These are phyloP conservation scores for Drosophila arawakana DNA, from an alignment of 1,140 invertebrate species.

Conservation along the genomic window DNA sequence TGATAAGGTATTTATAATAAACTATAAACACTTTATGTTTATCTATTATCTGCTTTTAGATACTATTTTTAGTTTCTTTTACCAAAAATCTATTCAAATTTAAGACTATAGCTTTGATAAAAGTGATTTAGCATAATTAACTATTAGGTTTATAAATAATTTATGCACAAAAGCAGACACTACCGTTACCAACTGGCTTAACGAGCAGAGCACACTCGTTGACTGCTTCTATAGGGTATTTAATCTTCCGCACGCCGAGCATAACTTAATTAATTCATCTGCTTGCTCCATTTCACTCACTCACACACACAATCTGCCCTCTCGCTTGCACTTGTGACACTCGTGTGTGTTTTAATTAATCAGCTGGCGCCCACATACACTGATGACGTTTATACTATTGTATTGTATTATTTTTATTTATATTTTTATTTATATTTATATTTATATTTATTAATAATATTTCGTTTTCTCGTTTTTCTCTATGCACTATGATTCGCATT, in stretches of 20 bases:
- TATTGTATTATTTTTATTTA: conserved; percentile 28
- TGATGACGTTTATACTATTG: conserved; percentile 63
- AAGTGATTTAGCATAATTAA: no score
- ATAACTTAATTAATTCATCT: neutral
- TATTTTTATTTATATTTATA: conserved; percentile 21
- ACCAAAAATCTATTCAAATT: no score
- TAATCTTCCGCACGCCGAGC: neutral
- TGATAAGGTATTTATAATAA: no score
- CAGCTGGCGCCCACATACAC: conserved; percentile 48
- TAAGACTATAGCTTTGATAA: no score
- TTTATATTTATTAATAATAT: conserved; percentile 50
- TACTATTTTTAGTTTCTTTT: no score
- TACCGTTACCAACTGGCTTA: no score
- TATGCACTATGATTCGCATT: conserved; percentile 32
- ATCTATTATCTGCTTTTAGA: no score
- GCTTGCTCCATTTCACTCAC: neutral
- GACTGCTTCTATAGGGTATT: neutral
- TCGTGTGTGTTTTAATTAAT: conserved; percentile 49
- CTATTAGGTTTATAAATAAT: no score
- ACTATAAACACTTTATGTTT: no score
- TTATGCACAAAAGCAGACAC: no score
- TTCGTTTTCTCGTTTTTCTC: conserved; percentile 37
- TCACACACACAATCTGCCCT: neutral
- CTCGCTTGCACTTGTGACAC: conserved; percentile 32
- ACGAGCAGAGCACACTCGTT: neutral